A percentile compares a stretch with the other conserved stretches of the same genome.
phyloP scores from a whole-genome alignment of 2,797 vertebrate species.

The Phaenicophaeus curvirostris region DNA sequence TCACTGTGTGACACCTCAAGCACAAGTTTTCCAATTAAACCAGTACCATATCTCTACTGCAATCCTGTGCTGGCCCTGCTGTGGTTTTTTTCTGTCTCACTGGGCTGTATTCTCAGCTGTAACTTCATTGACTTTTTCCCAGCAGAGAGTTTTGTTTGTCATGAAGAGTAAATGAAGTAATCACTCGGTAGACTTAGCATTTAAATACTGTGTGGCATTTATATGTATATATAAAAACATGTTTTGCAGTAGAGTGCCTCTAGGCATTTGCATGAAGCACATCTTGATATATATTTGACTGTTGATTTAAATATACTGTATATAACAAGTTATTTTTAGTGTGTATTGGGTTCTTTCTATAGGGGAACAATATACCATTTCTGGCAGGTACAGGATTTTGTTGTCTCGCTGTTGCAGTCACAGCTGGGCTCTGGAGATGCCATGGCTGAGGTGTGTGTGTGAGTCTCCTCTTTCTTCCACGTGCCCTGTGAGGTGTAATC shows the following conservation, averaged over 20 bases:
- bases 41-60: not conserved
- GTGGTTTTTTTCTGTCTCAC: not conserved
- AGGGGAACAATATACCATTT: constrained; percentile 15
- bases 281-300: constrained; percentile 63
- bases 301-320: constrained; percentile 63
- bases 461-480: not conserved
- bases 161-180: constrained; percentile 45
- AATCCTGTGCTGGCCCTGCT: not conserved
- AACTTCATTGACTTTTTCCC: not conserved
- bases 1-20: constrained; percentile 61
- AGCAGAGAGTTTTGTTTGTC: constrained; percentile 42
- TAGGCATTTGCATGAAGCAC: constrained; percentile 59
- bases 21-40: constrained; percentile 59
- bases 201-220: constrained; percentile 72
- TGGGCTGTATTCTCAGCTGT: not conserved
- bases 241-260: constrained; percentile 58
- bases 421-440: not conserved
- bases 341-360: constrained; percentile 26
- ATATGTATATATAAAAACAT: constrained; percentile 41
- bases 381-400: not conserved
- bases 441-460: not conserved
- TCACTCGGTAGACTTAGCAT: constrained; percentile 28
- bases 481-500: rapidly evolving
- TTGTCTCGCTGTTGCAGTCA: not conserved
- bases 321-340: constrained; percentile 51